These are phyloP conservation scores for Diogma glabrata DNA, from an alignment of 2,888 invertebrate genomes.

Conservation along the genomic window DNA sequence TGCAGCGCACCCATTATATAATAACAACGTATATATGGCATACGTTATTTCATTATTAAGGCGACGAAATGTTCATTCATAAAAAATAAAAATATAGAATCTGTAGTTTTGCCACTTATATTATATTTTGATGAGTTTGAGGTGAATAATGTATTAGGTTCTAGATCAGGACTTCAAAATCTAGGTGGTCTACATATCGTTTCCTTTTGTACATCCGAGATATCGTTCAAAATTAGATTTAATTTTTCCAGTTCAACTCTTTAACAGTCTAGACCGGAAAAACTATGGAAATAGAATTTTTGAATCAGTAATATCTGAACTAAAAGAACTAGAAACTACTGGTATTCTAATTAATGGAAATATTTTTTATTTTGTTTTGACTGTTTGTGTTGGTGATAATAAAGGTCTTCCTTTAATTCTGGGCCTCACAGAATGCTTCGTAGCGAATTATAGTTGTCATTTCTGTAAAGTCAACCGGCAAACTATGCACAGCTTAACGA, in stretches of 20 bases:
- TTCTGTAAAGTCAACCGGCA: slow-evolving; percentile 11
- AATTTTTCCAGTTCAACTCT: slow-evolving; percentile 9
- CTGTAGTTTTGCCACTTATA: slow-evolving; percentile 1
- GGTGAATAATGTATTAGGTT: slow-evolving; percentile 9
- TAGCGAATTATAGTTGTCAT: slow-evolving; percentile 17
- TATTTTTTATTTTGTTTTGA: slow-evolving; percentile 17
- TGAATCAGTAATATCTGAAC: slow-evolving; percentile 6
- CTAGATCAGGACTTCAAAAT: slow-evolving; percentile 3
- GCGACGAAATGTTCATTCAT: too few relatives aligned
- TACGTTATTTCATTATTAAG: too few relatives aligned
- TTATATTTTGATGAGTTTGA: slow-evolving; percentile 11
- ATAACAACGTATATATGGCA: too few relatives aligned
- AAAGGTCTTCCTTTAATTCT: slow-evolving; percentile 18
- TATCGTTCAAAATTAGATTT: slow-evolving; percentile 7
- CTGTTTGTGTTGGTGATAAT: slow-evolving; percentile 19
- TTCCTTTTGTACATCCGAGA: background rate
- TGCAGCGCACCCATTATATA: too few relatives aligned
- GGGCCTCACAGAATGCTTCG: slow-evolving; percentile 19
- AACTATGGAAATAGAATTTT: slow-evolving; percentile 14
- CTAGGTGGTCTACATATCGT: too few relatives aligned
- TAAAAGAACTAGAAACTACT: slow-evolving; percentile 5
- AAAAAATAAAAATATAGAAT: background rate
- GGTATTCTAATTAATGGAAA: slow-evolving; percentile 7
- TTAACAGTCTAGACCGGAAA: slow-evolving; percentile 14
- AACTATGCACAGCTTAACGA: too few relatives aligned